Percentiles rank a stretch among this genome's conserved stretches.
Conservation (phyloP, 2,113 vertebrate species). For the Paradoxurus hermaphroditus region DNA sequence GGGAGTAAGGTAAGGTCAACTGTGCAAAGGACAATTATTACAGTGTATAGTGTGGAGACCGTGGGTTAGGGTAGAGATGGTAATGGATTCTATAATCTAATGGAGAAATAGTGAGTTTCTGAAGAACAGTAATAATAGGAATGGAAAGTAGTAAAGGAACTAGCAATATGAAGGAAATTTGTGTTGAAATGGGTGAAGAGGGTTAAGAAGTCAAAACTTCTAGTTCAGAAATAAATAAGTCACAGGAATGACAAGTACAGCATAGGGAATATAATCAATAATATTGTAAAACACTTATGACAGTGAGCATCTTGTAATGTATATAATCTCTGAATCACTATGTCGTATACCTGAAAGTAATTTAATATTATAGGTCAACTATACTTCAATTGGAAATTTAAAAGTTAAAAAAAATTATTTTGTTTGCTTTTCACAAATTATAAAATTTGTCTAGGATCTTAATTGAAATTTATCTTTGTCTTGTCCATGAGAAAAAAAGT, state of each 20-base stretch:
- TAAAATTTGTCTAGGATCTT: background rate
- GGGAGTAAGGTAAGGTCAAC: background rate
- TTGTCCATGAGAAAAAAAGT: background rate
- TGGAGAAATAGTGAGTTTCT: conserved; percentile 21
- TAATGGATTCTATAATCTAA: background rate
- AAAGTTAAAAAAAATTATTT: background rate
- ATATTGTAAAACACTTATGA: background rate
- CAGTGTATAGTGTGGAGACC: background rate
- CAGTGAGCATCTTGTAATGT: background rate
- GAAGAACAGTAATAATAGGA: background rate
- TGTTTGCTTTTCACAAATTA: background rate
- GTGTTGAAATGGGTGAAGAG: background rate
- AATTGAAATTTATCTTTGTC: conserved; percentile 18
- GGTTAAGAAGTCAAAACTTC: background rate
- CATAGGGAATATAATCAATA: background rate
- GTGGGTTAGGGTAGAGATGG: background rate
- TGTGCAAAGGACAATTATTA: background rate
- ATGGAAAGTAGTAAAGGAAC: background rate
- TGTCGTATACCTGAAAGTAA: background rate
- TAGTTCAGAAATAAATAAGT: background rate
- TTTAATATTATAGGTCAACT: background rate
- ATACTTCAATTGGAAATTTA: background rate
- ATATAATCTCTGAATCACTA: background rate
- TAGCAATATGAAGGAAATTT: background rate
- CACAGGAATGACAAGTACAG: background rate